Base-by-base conservation (phyloP, 1,140 invertebrate genomes). In the Drosophila eugracilis region DNA sequence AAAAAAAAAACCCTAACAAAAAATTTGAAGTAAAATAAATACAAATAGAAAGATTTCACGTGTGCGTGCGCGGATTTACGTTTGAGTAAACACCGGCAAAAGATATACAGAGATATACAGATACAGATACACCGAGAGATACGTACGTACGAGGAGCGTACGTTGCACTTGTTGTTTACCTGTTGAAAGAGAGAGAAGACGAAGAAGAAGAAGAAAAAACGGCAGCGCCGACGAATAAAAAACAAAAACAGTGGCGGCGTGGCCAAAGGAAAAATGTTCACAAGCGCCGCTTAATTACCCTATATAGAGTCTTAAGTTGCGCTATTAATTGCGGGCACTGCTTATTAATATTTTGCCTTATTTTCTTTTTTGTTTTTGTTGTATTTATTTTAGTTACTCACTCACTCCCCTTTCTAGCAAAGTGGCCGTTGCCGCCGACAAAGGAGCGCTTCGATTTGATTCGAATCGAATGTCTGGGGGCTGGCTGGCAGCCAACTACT, bases 241-340 rank as follows among this genome's bases (percentile, higher is more conserved):
- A 75, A 45, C 36, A 60, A 45, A 30, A 65, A 59, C 44, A 59
- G 34, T 41, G 81, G 62, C 83, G 83, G 83, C 83, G 58, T 60
- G 58, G 78, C 42, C 74, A 86, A 86, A 83, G 78, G 62, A 88
- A 88, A 88, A 88, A 88, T 88, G 83, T 88, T 88, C 83, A 88
- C 83, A 88, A 88, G 83, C 83, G 83, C 83, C 83, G 83, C 83
- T 88, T 88, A 88, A 88, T 88, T 88, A 88, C 83, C 83, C 83
- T 88, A 88, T 88, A 88, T 88, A 88, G 83, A 75, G 83, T 88
- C 83, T 88, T 88, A 88, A 88, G 83, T 88, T 88, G 83, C 78
- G 83, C 83, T 88, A 88, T 88, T 88, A 88, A 88, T 88, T 88
- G 83, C 83, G 83, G 83, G 83, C 83, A 88, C 54, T 88, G 83